Evolutionary conservation across 2,113 vertebrate genomes (phyloP), one percentile per base, ranked within the genome.

Genomic region (Cephalopholis sonnerati): DNA sequence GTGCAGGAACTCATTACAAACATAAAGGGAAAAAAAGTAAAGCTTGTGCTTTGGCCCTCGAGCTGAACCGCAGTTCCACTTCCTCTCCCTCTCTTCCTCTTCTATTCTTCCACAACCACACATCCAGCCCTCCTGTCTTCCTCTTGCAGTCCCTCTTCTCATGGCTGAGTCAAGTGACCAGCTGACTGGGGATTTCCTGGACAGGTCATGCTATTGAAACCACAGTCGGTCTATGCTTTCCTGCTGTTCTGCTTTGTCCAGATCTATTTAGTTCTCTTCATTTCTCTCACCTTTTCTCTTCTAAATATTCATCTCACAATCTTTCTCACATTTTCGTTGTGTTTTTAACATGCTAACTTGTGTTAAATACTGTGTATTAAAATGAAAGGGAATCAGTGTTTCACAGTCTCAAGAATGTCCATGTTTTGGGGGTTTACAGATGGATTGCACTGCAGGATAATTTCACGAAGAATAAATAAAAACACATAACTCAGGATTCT

Each of bases 171-270:
- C 91, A 90, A 79, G 44, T 1, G 46, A 81, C 39, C 85, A 79
- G 79, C 87, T 91, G 87, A 91, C 72, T 0, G 78, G 85, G 84
- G 77, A 74, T 86, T 93, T 94, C 88, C 90, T 77, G 88, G 29
- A 74, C 77, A 61, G 71, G 51, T 81, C 77, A 71, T 50, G 50
- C 62, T 44, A 16, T 51, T 65, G 62, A 82, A 68, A 81, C 64
- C 62, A 18, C 81, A 59, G 72, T 5, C 39, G 7, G 8, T 18
- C 10, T 29, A 39, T 67, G 27, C 22, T 61, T 77, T 76, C 59
- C 76, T 81, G 57, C 71, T 57, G 18, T 77, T 77, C 61, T 48
- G 36, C 58, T 75, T 63, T 44, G 76, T n/a, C 54, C 64, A 3
- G 11, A 51, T 79, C 6, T 44, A 3, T 39, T 50, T 16, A 66